A percentile compares a stretch with the other conserved stretches of the same genome.
Evolutionary conservation across 2,113 vertebrate genomes (phyloP).

Genomic region (Gulo gulo): DNA sequence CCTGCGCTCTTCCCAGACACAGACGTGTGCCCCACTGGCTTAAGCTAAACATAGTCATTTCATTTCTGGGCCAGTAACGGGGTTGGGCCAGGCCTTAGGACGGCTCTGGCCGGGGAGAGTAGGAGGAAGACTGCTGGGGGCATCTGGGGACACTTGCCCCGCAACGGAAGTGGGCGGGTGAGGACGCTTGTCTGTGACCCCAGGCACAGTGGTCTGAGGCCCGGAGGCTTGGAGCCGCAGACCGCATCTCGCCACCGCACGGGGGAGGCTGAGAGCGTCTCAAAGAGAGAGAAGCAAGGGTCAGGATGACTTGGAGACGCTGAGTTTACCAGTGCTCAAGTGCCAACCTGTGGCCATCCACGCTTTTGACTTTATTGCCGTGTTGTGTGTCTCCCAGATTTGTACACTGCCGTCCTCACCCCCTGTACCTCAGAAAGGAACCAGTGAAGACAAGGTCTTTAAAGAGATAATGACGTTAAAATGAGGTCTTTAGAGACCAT

Average conservation of each 20-base stretch:
- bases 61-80: not conserved
- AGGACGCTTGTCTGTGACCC: not conserved
- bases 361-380: fast-evolving
- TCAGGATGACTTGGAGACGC: fast-evolving
- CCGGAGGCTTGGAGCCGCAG: fast-evolving
- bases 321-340: fast-evolving
- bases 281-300: fast-evolving
- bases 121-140: no score
- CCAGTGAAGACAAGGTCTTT: not conserved
- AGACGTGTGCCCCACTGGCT: fast-evolving
- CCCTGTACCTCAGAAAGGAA: fast-evolving
- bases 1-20: not conserved
- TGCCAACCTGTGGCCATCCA: fast-evolving
- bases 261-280: fast-evolving
- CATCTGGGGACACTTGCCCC: not conserved
- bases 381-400: no score
- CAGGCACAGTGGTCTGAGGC: not conserved
- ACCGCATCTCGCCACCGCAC: fast-evolving
- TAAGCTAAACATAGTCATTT: not conserved
- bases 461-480: not conserved
- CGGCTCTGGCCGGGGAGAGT: not conserved
- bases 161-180: not conserved
- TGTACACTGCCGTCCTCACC: no score
- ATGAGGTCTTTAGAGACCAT: not conserved
- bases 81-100: not conserved